Percentiles rank a stretch among this genome's conserved stretches.
Evolutionary conservation across 2,888 invertebrate genomes (phyloP).

Genomic region (Trissolcus japonicus): DNA sequence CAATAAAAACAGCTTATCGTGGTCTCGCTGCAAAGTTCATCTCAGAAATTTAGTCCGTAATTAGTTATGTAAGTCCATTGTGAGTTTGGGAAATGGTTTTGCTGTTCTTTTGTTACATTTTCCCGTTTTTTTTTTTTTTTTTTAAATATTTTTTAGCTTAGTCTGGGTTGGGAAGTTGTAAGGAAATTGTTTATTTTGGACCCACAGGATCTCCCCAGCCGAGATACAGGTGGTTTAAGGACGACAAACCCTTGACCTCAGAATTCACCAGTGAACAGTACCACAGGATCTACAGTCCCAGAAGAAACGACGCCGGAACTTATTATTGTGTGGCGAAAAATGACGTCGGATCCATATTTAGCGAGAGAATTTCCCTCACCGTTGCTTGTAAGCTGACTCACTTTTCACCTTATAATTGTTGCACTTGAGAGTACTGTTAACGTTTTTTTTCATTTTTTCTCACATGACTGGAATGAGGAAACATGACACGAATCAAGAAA

Average conservation of each 20-base stretch:
- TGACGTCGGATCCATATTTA: slow-evolving; percentile 93
- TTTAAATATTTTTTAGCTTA: not conserved
- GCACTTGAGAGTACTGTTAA: slow-evolving; percentile 25
- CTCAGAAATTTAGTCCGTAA: slow-evolving; percentile 7
- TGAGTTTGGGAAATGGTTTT: slow-evolving; percentile 4
- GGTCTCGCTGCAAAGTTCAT: slow-evolving; percentile 18
- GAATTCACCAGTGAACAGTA: slow-evolving; percentile 91
- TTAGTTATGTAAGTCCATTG: slow-evolving; percentile 20
- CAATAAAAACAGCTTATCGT: slow-evolving; percentile 36
- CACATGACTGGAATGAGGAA: too few relatives aligned
- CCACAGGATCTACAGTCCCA: slow-evolving; percentile 86
- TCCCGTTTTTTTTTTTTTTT: not conserved
- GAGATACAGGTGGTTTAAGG: slow-evolving; percentile 93
- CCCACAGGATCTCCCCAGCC: slow-evolving; percentile 91
- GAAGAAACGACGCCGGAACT: slow-evolving; percentile 89
- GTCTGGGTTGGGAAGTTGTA: not conserved
- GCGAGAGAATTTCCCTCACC: slow-evolving; percentile 91
- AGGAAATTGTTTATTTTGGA: not conserved
- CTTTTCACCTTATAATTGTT: slow-evolving; percentile 20
- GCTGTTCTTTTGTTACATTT: not conserved
- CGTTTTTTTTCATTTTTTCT: not conserved
- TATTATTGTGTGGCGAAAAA: slow-evolving; percentile 96
- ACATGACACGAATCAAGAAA: too few relatives aligned
- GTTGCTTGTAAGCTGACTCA: slow-evolving; percentile 90
- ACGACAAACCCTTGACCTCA: slow-evolving; percentile 85